These are phyloP conservation scores for Reinhardtius hippoglossoides DNA, from an alignment of 2,113 vertebrate species.

Conservation along the genomic window DNA sequence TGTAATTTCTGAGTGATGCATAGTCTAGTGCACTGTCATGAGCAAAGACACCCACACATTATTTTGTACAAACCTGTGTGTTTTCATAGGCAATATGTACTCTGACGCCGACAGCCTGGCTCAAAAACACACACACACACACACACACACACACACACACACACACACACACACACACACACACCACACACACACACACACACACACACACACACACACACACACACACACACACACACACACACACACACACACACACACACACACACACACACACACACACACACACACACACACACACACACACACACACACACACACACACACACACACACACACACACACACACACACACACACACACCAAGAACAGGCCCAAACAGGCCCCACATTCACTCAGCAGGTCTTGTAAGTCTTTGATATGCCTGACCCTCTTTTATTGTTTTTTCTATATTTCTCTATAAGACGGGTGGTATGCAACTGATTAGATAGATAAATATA, in stretches of 20 bases:
- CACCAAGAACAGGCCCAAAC: constrained; percentile 46
- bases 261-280: constrained; percentile 10
- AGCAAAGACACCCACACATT: constrained; percentile 45
- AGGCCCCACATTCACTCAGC: constrained; percentile 65
- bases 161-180: constrained; percentile 15
- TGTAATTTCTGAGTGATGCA: constrained; percentile 17
- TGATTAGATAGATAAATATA: constrained; percentile 82
- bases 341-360: constrained; percentile 27
- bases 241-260: constrained; percentile 12
- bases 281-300: constrained; percentile 18
- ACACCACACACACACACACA: constrained; percentile 26
- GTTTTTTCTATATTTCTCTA: constrained; percentile 76
- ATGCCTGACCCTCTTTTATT: constrained; percentile 78
- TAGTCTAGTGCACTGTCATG: constrained; percentile 12
- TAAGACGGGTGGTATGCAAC: constrained; percentile 80
- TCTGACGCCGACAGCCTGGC: constrained; percentile 36
- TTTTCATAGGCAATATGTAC: constrained; percentile 55
- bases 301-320: constrained; percentile 25
- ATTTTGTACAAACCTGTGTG: constrained; percentile 60
- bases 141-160: constrained; percentile 27
- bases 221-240: constrained; percentile 26
- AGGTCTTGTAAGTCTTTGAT: constrained; percentile 79
- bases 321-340: constrained; percentile 10
- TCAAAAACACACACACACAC: constrained; percentile 18
- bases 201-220: constrained; percentile 16